These are phyloP conservation scores for Bombus terrestris DNA, from an alignment of 1,140 invertebrate species.

Conservation along the genomic window DNA sequence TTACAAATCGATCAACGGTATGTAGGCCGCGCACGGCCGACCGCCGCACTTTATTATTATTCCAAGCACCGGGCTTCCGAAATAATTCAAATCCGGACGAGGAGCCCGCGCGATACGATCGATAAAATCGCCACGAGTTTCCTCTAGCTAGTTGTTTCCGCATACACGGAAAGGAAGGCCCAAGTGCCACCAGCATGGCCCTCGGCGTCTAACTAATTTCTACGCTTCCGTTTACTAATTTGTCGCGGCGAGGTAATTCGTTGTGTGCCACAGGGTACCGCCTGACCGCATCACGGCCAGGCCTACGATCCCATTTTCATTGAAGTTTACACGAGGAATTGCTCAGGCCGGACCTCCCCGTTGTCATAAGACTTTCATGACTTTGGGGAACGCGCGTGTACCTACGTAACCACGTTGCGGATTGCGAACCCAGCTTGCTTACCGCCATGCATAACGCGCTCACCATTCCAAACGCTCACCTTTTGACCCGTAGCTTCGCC, in stretches of 20 bases:
- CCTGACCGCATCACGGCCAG: not conserved
- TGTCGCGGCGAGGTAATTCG: slow-evolving; percentile 52
- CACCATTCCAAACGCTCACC: slow-evolving; percentile 63
- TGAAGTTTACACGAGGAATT: slow-evolving; percentile 68
- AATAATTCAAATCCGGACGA: slow-evolving; percentile 40
- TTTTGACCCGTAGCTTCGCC: slow-evolving; percentile 68
- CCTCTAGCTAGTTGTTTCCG: not conserved
- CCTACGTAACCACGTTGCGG: slow-evolving; percentile 57
- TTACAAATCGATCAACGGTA: slow-evolving; percentile 12
- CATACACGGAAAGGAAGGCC: slow-evolving; percentile 12
- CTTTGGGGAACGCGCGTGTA: slow-evolving; percentile 57
- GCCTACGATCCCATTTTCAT: slow-evolving; percentile 66
- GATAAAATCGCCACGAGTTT: slow-evolving; percentile 31
- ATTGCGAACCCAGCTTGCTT: slow-evolving; percentile 45
- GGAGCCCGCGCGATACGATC: slow-evolving; percentile 33
- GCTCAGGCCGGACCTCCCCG: slow-evolving; percentile 56
- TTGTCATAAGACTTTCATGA: slow-evolving; percentile 73
- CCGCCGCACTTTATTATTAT: slow-evolving; percentile 40
- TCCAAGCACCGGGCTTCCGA: slow-evolving; percentile 15
- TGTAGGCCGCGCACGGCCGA: not conserved
- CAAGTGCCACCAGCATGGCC: not conserved
- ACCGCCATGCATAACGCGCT: slow-evolving; percentile 50
- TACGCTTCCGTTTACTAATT: slow-evolving; percentile 62
- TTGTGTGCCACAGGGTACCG: slow-evolving; percentile 10
- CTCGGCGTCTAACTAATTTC: slow-evolving; percentile 53